Conservation (phyloP, 2,888 invertebrate species). For the Trachelus tabidus region DNA sequence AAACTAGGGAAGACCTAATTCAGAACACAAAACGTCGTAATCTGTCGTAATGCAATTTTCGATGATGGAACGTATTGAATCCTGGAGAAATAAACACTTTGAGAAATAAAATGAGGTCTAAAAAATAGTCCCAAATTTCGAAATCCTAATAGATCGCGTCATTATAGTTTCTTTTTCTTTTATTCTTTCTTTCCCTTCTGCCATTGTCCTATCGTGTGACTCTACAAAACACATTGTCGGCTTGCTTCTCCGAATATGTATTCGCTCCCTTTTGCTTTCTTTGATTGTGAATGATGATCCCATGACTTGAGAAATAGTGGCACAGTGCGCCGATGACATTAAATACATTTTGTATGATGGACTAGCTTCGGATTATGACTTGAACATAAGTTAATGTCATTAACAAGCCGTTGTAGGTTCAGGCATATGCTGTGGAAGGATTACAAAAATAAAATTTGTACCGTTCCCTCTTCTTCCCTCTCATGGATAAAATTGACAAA, state of each 20-base stretch:
- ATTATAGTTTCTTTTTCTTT: neutral
- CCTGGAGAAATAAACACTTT: neutral
- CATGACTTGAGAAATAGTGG: constrained; percentile 31
- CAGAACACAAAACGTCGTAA: neutral
- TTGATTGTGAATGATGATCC: constrained; percentile 36
- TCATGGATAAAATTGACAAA: neutral
- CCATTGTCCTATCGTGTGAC: neutral
- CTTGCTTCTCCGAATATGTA: neutral
- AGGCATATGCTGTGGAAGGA: constrained; percentile 42
- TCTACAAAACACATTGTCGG: neutral
- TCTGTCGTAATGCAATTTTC: neutral
- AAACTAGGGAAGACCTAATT: neutral
- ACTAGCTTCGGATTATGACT: constrained; percentile 54
- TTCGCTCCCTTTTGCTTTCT: neutral
- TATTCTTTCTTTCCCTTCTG: neutral
- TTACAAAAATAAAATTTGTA: neutral
- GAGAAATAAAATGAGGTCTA: neutral
- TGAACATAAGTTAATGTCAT: constrained; percentile 34
- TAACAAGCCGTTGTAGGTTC: constrained; percentile 40
- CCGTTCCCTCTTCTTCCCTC: neutral
- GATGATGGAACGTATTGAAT: neutral
- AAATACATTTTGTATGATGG: constrained; percentile 52
- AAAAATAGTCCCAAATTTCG: neutral
- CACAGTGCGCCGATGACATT: constrained; percentile 19
- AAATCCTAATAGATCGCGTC: neutral